phyloP scores from a whole-genome alignment of 2,113 vertebrate species.

The Oreochromis spilurus region DNA sequence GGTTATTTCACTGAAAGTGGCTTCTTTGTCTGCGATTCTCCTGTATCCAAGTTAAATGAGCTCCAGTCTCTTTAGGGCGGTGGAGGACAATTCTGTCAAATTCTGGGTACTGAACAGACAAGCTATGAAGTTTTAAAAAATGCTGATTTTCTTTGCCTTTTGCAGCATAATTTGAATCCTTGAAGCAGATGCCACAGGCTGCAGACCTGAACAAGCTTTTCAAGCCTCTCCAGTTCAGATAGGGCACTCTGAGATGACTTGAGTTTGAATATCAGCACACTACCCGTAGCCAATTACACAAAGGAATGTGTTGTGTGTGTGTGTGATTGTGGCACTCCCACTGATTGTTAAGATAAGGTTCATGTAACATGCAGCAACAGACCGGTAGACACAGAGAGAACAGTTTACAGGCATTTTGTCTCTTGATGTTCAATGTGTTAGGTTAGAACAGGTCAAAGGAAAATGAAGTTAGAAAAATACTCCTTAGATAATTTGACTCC shows the following conservation, averaged over 20 bases:
- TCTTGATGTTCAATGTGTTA: background rate
- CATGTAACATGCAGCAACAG: background rate
- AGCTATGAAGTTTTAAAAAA: background rate
- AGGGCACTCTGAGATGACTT: background rate
- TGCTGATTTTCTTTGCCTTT: conserved; percentile 1
- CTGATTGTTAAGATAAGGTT: conserved; percentile 23
- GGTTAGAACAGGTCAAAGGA: background rate
- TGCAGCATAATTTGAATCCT: background rate
- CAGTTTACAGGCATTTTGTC: background rate
- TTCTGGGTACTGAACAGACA: background rate
- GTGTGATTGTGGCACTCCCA: conserved; percentile 21
- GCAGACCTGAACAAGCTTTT: conserved; percentile 30
- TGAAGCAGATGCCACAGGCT: conserved; percentile 2
- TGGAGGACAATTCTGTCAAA: background rate
- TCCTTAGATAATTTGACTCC: background rate
- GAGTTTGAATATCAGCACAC: conserved; percentile 36
- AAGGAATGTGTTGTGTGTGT: conserved; percentile 20
- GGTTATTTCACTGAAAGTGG: background rate
- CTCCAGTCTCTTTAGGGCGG: background rate
- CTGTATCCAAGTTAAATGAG: background rate
- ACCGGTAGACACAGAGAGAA: background rate
- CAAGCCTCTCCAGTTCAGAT: conserved; percentile 15
- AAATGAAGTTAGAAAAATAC: background rate
- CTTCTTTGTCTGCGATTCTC: background rate
- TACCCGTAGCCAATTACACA: conserved; percentile 8